Conservation (phyloP, 1,140 invertebrate genomes). For the Penaeus vannamei region DNA sequence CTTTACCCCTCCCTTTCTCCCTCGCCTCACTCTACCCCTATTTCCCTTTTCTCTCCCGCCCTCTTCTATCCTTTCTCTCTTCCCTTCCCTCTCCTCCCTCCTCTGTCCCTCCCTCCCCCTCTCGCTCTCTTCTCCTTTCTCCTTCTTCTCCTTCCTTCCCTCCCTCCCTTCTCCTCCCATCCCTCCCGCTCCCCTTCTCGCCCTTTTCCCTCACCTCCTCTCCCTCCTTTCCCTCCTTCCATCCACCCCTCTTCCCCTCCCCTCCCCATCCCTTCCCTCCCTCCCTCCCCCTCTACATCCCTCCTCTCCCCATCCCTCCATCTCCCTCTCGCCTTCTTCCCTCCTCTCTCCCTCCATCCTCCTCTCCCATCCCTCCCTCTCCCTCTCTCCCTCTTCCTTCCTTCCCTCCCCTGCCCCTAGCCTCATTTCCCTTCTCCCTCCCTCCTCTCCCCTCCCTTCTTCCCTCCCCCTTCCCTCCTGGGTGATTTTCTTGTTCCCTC, state of each 20-base stretch:
- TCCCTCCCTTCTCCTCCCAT: not conserved
- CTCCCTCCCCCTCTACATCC: not conserved
- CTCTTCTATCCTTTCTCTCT: not conserved
- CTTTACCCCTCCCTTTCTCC: no score
- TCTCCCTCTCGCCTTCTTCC: not conserved
- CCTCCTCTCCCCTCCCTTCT: no score
- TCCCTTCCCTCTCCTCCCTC: not conserved
- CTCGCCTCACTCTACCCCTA: no score
- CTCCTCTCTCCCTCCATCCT: not conserved
- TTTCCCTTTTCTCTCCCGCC: not conserved
- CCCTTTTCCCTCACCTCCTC: conserved; percentile 28
- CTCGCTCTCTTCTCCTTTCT: not conserved
- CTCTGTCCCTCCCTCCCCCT: not conserved
- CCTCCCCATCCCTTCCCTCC: conserved; percentile 3
- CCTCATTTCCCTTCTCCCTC: not conserved
- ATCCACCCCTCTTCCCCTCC: not conserved
- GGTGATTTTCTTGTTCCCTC: no score
- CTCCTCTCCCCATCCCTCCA: conserved; percentile 4
- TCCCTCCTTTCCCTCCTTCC: not conserved
- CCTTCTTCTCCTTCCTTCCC: not conserved
- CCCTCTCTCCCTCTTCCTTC: conserved; percentile 23
- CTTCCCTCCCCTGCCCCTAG: not conserved
- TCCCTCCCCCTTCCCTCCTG: no score
- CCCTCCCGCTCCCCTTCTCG: conserved; percentile 18
- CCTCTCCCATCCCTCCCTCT: conserved; percentile 17